A percentile compares a stretch with the other conserved stretches of the same genome.
These are phyloP conservation scores for Bombus terrestris DNA, from an alignment of 1,140 invertebrate species.

Conservation along the genomic window DNA sequence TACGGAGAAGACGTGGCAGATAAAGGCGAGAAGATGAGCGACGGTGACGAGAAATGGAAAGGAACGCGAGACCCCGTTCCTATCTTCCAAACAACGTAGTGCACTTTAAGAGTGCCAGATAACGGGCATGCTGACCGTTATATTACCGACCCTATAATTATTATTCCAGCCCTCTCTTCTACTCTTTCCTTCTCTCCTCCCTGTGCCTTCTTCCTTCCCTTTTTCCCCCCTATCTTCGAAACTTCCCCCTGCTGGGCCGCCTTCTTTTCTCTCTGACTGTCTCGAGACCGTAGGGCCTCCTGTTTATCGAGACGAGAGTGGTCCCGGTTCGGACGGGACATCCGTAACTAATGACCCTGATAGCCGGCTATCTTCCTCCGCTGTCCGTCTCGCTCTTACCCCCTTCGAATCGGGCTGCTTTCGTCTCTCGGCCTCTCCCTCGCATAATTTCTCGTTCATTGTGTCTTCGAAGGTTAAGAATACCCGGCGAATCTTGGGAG, in stretches of 20 bases:
- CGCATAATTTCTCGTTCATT: conserved; percentile 66
- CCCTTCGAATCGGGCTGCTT: conserved; percentile 22
- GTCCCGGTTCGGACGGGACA: conserved; percentile 79
- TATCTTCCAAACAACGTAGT: conserved; percentile 78
- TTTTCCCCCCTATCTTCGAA: conserved; percentile 18
- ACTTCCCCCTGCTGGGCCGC: conserved; percentile 49
- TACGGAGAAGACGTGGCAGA: conserved; percentile 27
- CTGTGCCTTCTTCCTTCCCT: conserved; percentile 22
- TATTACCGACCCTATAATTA: conserved; percentile 79
- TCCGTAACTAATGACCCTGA: conserved; percentile 82
- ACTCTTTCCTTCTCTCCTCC: neutral
- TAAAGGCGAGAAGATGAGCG: conserved; percentile 70
- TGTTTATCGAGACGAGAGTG: conserved; percentile 80
- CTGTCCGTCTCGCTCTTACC: conserved; percentile 45
- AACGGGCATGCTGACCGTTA: conserved; percentile 76
- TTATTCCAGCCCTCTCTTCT: conserved; percentile 75
- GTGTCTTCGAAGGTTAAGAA: conserved; percentile 74
- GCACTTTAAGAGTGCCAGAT: conserved; percentile 76
- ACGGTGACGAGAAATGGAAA: conserved; percentile 69
- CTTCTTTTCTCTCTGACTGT: conserved; percentile 54
- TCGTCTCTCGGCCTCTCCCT: conserved; percentile 44
- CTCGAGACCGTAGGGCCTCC: conserved; percentile 60
- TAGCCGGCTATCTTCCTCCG: conserved; percentile 70
- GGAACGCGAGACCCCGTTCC: conserved; percentile 48
- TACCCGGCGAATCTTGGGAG: conserved; percentile 70